A percentile compares a stretch with the other conserved stretches of the same genome.
These are phyloP conservation scores for Fistularia commersonii DNA, from an alignment of 2,797 vertebrate genomes.

Conservation along the genomic window DNA sequence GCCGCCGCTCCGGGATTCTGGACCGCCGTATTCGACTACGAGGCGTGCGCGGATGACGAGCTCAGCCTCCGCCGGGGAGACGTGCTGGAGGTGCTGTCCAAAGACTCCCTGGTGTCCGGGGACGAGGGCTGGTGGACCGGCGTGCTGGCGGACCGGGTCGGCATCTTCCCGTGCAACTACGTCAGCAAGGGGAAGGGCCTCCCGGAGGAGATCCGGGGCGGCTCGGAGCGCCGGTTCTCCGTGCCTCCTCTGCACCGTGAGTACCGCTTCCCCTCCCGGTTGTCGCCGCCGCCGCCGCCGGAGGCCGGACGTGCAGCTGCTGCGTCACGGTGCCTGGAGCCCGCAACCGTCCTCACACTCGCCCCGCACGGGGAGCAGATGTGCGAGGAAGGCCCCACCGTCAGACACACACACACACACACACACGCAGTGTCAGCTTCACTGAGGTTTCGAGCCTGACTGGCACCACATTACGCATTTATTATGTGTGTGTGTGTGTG, in stretches of 20 bases:
- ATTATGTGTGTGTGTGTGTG: no score
- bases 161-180: slow-evolving; percentile 92
- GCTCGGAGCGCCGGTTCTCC: slow-evolving; percentile 71
- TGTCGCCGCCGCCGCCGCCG: no score
- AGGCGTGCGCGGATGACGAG: slow-evolving; percentile 93
- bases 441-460: no score
- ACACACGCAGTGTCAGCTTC: no score
- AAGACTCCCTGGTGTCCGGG: slow-evolving; percentile 91
- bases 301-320: no score
- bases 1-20: slow-evolving; percentile 67
- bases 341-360: no score
- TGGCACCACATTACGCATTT: no score
- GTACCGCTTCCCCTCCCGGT: slow-evolving; percentile 35
- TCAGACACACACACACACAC: no score
- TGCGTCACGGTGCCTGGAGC: slow-evolving; percentile 49
- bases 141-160: slow-evolving; percentile 87
- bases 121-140: slow-evolving; percentile 98
- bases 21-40: slow-evolving; percentile 97
- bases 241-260: slow-evolving; percentile 77
- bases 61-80: slow-evolving; percentile 91
- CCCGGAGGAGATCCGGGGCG: slow-evolving; percentile 76
- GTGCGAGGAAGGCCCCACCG: no score
- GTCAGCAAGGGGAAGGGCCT: slow-evolving; percentile 84
- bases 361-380: no score
- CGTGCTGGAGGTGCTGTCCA: slow-evolving; percentile 90